Evolutionary conservation across 1,140 invertebrate genomes (phyloP).

Genomic region (Anthonomus grandis): DNA sequence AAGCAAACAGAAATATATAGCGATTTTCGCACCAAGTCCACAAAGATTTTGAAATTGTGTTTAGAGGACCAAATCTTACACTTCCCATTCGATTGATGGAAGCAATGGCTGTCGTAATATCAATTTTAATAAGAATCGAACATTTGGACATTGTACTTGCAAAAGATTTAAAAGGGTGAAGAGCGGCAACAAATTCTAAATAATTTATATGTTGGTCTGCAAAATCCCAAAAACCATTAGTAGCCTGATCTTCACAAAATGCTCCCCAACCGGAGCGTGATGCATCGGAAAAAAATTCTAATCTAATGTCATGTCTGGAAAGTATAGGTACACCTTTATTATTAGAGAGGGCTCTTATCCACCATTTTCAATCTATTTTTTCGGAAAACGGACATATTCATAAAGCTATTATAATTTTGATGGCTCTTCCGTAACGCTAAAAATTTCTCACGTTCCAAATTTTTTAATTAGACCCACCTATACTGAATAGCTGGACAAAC

Average conservation of each 20-base stretch:
- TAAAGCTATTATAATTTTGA: not conserved
- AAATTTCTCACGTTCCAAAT: no score
- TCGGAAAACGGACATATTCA: not conserved
- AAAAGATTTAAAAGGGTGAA: no score
- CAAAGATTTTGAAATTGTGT: slow-evolving; percentile 3
- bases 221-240: not conserved
- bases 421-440: not conserved
- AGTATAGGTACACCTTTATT: slow-evolving; percentile 7
- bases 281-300: not conserved
- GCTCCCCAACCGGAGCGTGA: no score
- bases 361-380: slow-evolving; percentile 8
- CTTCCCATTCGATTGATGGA: no score
- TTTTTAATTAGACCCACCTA: not conserved
- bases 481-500: no score
- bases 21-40: not conserved
- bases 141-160: no score
- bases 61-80: no score
- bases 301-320: slow-evolving; percentile 1
- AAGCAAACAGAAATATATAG: no score
- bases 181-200: not conserved
- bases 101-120: no score
- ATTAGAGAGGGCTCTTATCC: no score
- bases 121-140: not conserved
- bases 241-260: no score
- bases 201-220: no score